Evolutionary conservation across 92 coral and sea anemone species (phyloP), one percentile per base, ranked within the genome.

Genomic region (Paragorgia papillata): DNA sequence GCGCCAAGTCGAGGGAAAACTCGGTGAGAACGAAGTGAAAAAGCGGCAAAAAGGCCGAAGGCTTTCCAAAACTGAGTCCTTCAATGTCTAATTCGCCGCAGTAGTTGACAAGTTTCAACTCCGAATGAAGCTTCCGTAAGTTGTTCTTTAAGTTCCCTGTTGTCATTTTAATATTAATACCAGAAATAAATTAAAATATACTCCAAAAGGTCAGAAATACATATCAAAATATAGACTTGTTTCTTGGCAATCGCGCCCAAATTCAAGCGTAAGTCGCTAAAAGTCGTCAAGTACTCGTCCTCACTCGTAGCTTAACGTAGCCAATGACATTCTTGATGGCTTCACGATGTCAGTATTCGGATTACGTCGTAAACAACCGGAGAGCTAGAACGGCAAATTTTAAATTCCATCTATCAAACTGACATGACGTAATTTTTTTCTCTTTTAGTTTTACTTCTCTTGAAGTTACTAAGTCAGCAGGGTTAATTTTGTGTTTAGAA

Each of bases 61-160:
- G 99, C 5, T 74, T 51, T 2, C 99, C 99, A 12, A 54, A 71
- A 15, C 92, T 82, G 8, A 95, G 76, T 0, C 91, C 95, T 67
- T 83, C 84, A 26, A 95, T 60, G 59, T 95, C 94, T 34, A 91
- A 69, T 26, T 35, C 56, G 15, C 39, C 44, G 32, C 22, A 29
- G 64, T 79, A 91, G 79, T 85, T 82, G 64, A 91, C 69, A 67
- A 80, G 90, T 73, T 91, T 95, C 57, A 95, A 76, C 87, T 91
- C 99, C n/a, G 84, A 59, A 30, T 91, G 82, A 28, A 95, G 89
- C 90, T 95, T 95, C 24, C 99, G 90, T 41, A 95, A 88, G 43
- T 95, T 95, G 65, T 95, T 95, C 67, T 91, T 91, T 35, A 95
- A 76, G 67, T 95, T 97, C 51, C 99, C 99, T 21, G 99, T 95